Evolutionary conservation across 1,140 invertebrate genomes (phyloP).

Genomic region (Sinella curviseta): DNA sequence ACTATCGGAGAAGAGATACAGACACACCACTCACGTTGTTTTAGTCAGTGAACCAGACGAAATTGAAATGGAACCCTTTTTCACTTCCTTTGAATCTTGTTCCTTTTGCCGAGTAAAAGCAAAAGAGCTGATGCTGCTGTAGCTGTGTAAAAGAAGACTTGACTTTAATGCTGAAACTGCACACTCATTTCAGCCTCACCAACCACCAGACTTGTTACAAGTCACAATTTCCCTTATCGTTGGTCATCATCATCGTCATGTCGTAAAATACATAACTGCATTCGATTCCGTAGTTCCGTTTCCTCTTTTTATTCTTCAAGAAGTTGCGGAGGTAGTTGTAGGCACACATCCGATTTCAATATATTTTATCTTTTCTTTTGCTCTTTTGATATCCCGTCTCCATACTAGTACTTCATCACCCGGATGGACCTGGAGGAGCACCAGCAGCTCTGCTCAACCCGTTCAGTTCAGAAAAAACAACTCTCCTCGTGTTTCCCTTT

Average conservation of each 20-base stretch:
- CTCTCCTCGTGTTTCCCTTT: no score
- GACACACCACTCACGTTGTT: no score
- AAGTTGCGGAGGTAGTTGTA: background rate
- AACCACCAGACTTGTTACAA: background rate
- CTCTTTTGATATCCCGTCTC: background rate
- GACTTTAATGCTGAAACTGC: background rate
- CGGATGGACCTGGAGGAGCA: background rate
- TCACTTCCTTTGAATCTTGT: background rate
- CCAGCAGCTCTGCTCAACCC: no score
- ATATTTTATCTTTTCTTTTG: background rate
- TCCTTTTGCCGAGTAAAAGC: background rate
- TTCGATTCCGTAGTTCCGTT: constrained; percentile 6
- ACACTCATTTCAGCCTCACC: background rate
- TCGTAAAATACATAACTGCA: background rate
- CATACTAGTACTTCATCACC: constrained; percentile 7
- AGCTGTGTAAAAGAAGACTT: background rate
- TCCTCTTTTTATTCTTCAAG: background rate
- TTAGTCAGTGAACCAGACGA: background rate
- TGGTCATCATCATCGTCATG: background rate
- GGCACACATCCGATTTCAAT: background rate
- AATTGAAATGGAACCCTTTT: constrained; percentile 26
- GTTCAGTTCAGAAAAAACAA: no score
- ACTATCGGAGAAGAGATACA: no score
- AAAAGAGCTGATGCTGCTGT: background rate
- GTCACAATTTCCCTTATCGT: background rate